Evolutionary conservation across 2,113 vertebrate genomes (phyloP), one percentile per base, ranked within the genome.

Genomic region (Clarias batrachus): DNA sequence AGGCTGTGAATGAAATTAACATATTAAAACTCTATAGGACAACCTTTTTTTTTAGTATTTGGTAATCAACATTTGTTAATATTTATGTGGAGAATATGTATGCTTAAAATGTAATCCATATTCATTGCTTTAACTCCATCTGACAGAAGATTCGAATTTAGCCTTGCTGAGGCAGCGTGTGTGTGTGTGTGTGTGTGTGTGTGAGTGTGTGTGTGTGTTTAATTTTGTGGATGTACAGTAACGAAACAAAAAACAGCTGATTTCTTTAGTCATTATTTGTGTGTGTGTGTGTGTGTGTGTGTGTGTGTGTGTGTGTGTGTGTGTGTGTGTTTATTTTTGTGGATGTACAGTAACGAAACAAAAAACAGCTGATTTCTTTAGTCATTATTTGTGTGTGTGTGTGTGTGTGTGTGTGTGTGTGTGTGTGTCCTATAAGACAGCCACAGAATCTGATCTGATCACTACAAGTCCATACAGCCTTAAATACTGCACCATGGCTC

Each of bases 401-500:
- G 73, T 76, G 70, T 27, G 54, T 73, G 30, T 19, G 16, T 71
- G 17, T 74, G 19, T 77, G 48, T 76, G 21, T 73, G 27, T 56
- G 25, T 77, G 14, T 77, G 48, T 77, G 21, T 73, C 30, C 56
- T 79, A 33, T 60, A 37, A 7, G 21, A 92, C 33, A 66, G 54
- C 19, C 41, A 33, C 89, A 87, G 91, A 76, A 30, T 74, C 78
- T 60, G 74, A 30, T 74, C 78, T 60, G 74, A 27, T 84, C 73
- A 71, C 86, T 54, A 74, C 54, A 77, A 66, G n/a, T 30, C 4
- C 27, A 65, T 12, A 33, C 13, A 73, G 7, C 17, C 5, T 73
- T 52, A 27, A 27, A 71, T 14, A 30, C 48, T 33, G 48, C 84
- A 92, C 13, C 88, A 95, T 95, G 94, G 94, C 90, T 79, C 90